phyloP scores from a whole-genome alignment of 2,113 vertebrate genomes.

The Excalfactoria chinensis region DNA sequence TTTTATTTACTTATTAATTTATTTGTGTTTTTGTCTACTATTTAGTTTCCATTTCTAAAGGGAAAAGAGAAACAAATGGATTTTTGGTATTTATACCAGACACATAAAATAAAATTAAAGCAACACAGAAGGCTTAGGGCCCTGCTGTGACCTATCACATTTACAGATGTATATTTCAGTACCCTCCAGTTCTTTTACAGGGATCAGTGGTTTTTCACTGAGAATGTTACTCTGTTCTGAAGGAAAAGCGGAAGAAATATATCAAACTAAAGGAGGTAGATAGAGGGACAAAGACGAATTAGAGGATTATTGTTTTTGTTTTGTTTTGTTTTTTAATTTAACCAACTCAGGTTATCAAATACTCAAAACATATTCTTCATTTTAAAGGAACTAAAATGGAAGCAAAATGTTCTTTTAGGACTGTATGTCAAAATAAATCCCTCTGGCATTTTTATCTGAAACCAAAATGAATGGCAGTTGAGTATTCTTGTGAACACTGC shows the following conservation, averaged over 20 bases:
- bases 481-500: not conserved
- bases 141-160: not conserved
- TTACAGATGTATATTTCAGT: not conserved
- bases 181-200: not conserved
- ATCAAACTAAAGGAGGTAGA: not conserved
- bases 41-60: not conserved
- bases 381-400: not conserved
- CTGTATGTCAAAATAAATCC: not conserved
- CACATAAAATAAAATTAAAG: constrained; percentile 31
- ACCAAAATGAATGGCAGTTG: not conserved
- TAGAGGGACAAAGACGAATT: not conserved
- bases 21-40: not conserved
- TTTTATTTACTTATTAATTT: not conserved
- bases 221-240: not conserved
- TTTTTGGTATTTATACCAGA: not conserved
- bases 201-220: constrained; percentile 23
- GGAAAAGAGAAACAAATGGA: not conserved
- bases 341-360: not conserved
- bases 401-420: not conserved
- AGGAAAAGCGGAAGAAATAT: not conserved
- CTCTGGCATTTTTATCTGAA: not conserved
- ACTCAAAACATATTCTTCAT: not conserved
- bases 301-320: not conserved
- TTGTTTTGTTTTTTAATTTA: not conserved
- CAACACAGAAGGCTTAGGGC: not conserved